Evolutionary conservation across 1,140 invertebrate genomes (phyloP), one percentile per base, ranked within the genome.

Genomic region (Holotrichia oblita): DNA sequence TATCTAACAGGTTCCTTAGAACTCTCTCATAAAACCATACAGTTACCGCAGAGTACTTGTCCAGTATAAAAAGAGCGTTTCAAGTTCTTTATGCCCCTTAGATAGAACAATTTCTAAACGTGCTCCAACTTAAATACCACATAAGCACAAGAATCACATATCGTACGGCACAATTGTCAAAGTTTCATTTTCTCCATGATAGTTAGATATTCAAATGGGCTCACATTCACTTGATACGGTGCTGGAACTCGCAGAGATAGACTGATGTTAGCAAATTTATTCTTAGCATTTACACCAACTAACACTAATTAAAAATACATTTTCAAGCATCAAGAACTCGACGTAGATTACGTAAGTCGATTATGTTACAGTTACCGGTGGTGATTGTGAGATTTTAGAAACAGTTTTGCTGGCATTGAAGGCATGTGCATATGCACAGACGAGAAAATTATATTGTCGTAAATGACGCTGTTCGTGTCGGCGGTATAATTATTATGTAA

Each of bases 241-340:
- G 2, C 14, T 55, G 48, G 2, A 17, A 55, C 48, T 17, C 12
- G 12, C 48, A 55, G 17, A 20, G 2, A 55, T 14, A 4, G 48
- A 55, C n/a, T 55, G 48, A 55, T 55, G 48, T 1, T 6, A 14
- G 48, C 4, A n/a, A 55, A 20, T 55, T 20, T 17, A 55, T 55
- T 55, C 48, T 55, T 55, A 55, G n/a, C 48, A 55, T 55, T 55
- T 55, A 55, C 48, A 55, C 48, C 7, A 17, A 55, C 48, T 55
- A 55, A 2, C 14, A 55, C 17, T 55, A 55, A 55, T 55, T 55
- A 55, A 55, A 55, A 55, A 17, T n/a, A 55, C 48, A 55, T 55
- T 55, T 55, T 55, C 48, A 14, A 55, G 6, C n/a, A 55, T 55
- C 48, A 17, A 55, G 48, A 55, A 55, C 48, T 55, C 48, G n/a